Conservation (phyloP, 2,888 invertebrate genomes). For the Therioaphis trifolii region DNA sequence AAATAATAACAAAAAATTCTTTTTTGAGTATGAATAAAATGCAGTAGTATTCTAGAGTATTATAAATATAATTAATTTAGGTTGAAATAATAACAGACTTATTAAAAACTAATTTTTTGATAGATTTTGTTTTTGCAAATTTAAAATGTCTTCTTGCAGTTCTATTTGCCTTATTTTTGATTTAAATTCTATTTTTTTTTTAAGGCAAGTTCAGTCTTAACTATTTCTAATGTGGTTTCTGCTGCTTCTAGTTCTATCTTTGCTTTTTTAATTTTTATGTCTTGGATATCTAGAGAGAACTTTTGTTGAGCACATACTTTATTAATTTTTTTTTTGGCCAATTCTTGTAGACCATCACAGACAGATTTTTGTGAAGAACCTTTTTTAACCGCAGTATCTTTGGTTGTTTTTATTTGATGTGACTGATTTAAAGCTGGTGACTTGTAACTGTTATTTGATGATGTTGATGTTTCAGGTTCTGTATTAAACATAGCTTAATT, state of each 20-base stretch:
- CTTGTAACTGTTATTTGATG: conserved; percentile 11
- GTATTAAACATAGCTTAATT: conserved; percentile 4
- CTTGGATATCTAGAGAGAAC: background rate
- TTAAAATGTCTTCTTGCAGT: background rate
- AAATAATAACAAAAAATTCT: too few relatives aligned
- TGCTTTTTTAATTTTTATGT: background rate
- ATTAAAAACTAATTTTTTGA: conserved; percentile 1
- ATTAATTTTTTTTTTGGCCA: conserved; percentile 15
- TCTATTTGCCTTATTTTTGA: background rate
- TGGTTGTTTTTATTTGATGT: background rate
- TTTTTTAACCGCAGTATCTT: background rate
- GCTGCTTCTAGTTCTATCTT: background rate
- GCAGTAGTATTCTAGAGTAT: background rate
- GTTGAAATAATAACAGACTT: background rate
- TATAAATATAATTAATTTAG: too few relatives aligned
- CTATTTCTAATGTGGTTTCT: background rate
- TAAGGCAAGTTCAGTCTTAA: background rate
- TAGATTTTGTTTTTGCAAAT: conserved; percentile 14
- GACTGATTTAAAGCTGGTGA: background rate
- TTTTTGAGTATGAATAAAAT: background rate
- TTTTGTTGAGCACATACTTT: background rate
- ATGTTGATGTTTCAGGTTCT: conserved; percentile 14
- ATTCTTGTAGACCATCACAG: conserved; percentile 16
- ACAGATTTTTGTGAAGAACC: background rate
- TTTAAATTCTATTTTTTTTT: background rate